Base-by-base conservation (phyloP, 2,797 vertebrate species). In the Philypnodon macrostomus region DNA sequence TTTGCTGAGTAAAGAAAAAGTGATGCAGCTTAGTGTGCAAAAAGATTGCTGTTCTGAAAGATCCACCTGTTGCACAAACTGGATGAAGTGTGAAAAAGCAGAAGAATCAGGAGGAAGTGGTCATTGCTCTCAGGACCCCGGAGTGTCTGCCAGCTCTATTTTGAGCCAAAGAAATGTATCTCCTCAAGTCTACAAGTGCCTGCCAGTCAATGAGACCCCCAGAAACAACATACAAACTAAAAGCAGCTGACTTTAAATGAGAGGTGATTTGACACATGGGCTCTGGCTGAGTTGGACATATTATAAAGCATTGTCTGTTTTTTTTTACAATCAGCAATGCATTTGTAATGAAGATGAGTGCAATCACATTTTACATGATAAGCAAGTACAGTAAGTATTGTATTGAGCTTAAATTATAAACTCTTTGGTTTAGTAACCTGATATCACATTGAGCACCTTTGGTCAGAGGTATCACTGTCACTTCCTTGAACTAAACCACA, bases 401-500 rank as follows among this genome's bases (percentile, higher is more conserved):
- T 74, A 74, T 70, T 50, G 59, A 61, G 56, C 73, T 35, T 53
- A 29, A 79, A 73, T 62, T 50, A 63, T 65, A 84, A 76, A 48
- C 49, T 50, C 70, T 74, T 75, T 65, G 63, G 70, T 77, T 41
- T 59, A 45, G 42, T 44, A 79, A 83, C 68, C 61, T 14, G 75
- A 80, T 76, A 78, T 42, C 46, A 47, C 40, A 24, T 52, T 56
- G n/a, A n/a, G 48, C 59, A 74, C 70, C 66, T 78, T 64, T 40
- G 61, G 71, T 67, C 67, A 34, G 50, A 84, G 67, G 64, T 73
- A 75, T 74, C 80, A 54, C 75, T 61, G 70, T 60, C 67, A 78
- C 81, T 81, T 70, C 63, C 47, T 62, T 82, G 87, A 89, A 67
- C 59, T 59, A 73, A 87, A 87, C 77, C 86, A 87, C 56, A 80